These are phyloP conservation scores for Adelognathus sp. DNA, from an alignment of 2,888 invertebrate species.

Conservation along the genomic window DNA sequence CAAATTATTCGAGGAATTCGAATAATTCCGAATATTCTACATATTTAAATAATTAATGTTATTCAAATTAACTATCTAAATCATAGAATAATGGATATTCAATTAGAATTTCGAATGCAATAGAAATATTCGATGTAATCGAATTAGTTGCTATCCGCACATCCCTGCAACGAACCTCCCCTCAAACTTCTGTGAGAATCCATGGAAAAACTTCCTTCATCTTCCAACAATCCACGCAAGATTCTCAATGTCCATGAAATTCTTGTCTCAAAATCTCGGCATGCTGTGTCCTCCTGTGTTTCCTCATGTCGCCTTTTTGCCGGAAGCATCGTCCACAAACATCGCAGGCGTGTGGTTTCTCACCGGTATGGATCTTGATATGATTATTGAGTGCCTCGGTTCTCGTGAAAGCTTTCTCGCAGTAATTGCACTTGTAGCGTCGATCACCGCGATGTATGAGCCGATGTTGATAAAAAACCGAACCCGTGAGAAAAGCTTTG, in stretches of 20 bases:
- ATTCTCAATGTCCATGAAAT: no score
- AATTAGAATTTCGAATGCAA: no score
- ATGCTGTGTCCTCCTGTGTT: constrained; percentile 73
- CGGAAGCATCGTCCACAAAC: constrained; percentile 75
- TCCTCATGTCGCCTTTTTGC: constrained; percentile 77
- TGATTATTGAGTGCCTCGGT: constrained; percentile 86
- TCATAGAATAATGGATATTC: no score
- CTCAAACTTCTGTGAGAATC: no score
- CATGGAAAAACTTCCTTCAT: no score
- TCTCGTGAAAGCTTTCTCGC: constrained; percentile 85
- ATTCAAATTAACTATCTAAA: no score
- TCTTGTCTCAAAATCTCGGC: constrained; percentile 37
- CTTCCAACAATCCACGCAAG: no score
- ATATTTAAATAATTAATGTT: no score
- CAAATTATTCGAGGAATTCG: no score
- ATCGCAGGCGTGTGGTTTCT: constrained; percentile 75
- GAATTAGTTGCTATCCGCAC: no score
- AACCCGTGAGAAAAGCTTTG: constrained; percentile 85
- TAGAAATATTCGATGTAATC: no score
- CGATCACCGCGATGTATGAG: constrained; percentile 85
- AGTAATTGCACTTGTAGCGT: constrained; percentile 85
- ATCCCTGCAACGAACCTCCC: background rate
- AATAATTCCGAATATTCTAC: no score
- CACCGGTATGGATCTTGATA: constrained; percentile 84
- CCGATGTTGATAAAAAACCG: constrained; percentile 85